These are phyloP conservation scores for Hozukius guyotensis DNA, from an alignment of 2,797 vertebrate species.

Conservation along the genomic window DNA sequence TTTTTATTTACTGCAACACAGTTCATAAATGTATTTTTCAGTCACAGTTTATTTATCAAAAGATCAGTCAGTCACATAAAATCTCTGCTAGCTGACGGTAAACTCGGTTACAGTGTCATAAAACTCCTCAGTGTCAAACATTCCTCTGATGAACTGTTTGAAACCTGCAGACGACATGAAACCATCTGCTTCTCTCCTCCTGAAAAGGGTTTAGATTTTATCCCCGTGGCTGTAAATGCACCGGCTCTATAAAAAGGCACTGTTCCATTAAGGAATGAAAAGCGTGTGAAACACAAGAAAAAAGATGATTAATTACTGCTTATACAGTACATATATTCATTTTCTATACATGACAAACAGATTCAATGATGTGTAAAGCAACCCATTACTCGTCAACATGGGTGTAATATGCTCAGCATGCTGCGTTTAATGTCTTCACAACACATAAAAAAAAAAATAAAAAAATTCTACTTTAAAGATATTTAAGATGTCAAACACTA, in stretches of 20 bases:
- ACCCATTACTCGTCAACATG: neutral
- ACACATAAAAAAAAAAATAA: neutral
- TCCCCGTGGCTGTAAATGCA: slow-evolving; percentile 4
- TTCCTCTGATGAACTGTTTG: neutral
- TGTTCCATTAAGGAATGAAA: slow-evolving; percentile 31
- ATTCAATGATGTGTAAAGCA: neutral
- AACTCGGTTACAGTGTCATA: slow-evolving; percentile 10
- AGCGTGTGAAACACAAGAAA: neutral
- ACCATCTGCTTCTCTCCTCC: neutral
- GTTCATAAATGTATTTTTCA: slow-evolving; percentile 15
- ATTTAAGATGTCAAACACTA: neutral
- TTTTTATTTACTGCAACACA: slow-evolving; percentile 15
- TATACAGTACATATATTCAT: neutral
- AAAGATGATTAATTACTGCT: slow-evolving; percentile 2
- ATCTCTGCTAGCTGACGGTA: neutral
- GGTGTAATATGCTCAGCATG: neutral
- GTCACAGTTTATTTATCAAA: neutral
- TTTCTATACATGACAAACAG: neutral
- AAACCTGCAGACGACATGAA: neutral
- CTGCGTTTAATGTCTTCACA: neutral
- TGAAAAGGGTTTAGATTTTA: neutral
- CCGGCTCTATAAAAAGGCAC: slow-evolving; percentile 65
- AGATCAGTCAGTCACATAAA: neutral
- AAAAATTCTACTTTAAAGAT: neutral
- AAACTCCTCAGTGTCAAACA: neutral